Evolutionary conservation across 2,888 invertebrate genomes (phyloP).

Genomic region (Lasioglossum zephyrum): DNA sequence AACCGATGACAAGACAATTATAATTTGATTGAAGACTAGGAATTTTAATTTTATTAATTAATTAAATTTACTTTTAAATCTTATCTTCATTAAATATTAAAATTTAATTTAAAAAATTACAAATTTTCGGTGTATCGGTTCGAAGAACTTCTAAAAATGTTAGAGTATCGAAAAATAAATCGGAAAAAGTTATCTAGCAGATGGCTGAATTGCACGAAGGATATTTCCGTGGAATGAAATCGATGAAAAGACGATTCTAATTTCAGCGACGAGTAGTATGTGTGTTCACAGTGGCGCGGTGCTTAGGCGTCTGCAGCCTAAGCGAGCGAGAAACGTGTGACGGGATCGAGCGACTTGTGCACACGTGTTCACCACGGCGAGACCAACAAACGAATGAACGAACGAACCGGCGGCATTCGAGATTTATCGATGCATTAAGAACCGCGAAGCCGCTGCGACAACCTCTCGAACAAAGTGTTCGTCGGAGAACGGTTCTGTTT

Average conservation of each 20-base stretch:
- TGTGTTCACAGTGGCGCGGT: neutral
- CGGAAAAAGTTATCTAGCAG: neutral
- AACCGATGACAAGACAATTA: too few species aligned
- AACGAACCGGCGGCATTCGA: slow-evolving; percentile 36
- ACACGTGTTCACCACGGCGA: neutral
- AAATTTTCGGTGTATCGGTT: too few species aligned
- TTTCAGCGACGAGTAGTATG: neutral
- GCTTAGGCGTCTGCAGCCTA: neutral
- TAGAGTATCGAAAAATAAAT: too few species aligned
- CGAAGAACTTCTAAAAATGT: too few species aligned
- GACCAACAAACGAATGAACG: slow-evolving; percentile 27
- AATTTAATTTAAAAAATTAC: too few species aligned
- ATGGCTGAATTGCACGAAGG: neutral
- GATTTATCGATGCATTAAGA: slow-evolving; percentile 71
- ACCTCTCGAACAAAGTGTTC: slow-evolving; percentile 34
- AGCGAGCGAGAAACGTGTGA: slow-evolving; percentile 46
- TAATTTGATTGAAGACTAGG: too few species aligned
- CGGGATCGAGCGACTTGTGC: slow-evolving; percentile 37
- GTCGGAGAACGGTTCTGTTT: slow-evolving; percentile 34
- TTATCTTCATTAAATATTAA: too few species aligned
- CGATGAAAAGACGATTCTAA: neutral
- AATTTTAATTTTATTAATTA: too few species aligned
- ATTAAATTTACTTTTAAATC: too few species aligned
- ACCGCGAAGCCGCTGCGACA: slow-evolving; percentile 22
- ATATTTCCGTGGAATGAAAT: neutral